Conservation (phyloP, 2,113 vertebrate genomes). For the Peromyscus leucopus region DNA sequence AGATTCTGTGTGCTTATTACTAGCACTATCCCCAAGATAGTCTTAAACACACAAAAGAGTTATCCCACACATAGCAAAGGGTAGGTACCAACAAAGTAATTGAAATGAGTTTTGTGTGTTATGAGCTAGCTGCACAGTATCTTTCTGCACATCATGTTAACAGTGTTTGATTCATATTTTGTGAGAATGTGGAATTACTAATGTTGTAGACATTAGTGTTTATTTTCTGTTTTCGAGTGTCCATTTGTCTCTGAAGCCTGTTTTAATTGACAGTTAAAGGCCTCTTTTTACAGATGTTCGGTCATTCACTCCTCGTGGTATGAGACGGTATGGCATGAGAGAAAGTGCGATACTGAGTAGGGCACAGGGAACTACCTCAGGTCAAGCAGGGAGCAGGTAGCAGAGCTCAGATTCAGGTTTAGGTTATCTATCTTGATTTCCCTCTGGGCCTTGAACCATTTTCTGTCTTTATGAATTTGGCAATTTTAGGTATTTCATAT, state of each 20-base stretch:
- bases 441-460: neutral
- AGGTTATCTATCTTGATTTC: neutral
- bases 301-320: neutral
- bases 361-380: neutral
- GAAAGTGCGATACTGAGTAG: neutral
- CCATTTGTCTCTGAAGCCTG: neutral
- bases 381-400: neutral
- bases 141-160: neutral
- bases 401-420: neutral
- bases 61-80: neutral
- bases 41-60: neutral
- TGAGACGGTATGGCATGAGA: neutral
- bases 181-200: neutral
- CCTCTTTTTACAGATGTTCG: neutral
- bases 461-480: neutral
- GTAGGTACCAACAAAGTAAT: neutral
- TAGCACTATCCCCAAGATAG: neutral
- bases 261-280: neutral
- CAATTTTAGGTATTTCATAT: neutral
- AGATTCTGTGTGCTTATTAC: neutral
- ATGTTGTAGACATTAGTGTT: constrained; percentile 6
- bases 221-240: neutral
- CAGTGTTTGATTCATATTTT: constrained; percentile 1
- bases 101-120: neutral
- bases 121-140: neutral